These are phyloP conservation scores for Misgurnus mizolepis DNA, from an alignment of 2,113 vertebrate genomes.

Conservation along the genomic window DNA sequence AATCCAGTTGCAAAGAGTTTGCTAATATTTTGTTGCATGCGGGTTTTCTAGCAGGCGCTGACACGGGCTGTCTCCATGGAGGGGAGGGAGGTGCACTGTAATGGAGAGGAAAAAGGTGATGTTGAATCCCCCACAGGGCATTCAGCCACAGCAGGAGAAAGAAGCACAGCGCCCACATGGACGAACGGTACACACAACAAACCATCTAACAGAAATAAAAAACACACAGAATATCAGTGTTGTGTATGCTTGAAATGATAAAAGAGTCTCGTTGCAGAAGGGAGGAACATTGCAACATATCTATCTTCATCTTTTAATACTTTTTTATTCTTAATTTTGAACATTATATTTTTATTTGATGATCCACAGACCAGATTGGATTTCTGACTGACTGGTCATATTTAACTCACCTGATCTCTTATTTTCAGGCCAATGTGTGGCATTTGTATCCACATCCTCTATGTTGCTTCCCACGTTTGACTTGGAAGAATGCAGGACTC, in stretches of 20 bases:
- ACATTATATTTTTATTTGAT: too few species aligned
- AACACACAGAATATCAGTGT: neutral
- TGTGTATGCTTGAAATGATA: neutral
- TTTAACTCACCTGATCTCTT: constrained; percentile 16
- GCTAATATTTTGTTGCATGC: neutral
- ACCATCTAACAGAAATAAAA: neutral
- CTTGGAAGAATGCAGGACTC: constrained; percentile 61
- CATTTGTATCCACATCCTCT: constrained; percentile 61
- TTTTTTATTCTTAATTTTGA: neutral
- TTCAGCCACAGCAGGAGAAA: neutral
- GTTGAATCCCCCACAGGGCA: constrained; percentile 33
- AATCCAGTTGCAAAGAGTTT: too few species aligned
- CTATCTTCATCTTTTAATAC: too few species aligned
- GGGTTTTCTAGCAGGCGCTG: constrained; percentile 38
- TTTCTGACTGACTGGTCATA: neutral
- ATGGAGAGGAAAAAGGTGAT: constrained; percentile 19
- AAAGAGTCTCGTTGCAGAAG: neutral
- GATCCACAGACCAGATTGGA: neutral
- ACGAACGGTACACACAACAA: constrained; percentile 39
- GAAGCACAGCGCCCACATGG: constrained; percentile 23
- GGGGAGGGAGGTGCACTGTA: constrained; percentile 3
- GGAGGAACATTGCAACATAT: neutral
- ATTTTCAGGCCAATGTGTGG: constrained; percentile 71
- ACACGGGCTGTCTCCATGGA: constrained; percentile 32
- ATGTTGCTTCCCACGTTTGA: constrained; percentile 67